Base-by-base conservation (phyloP, 2,113 vertebrate species). In the Hypomesus transpacificus region DNA sequence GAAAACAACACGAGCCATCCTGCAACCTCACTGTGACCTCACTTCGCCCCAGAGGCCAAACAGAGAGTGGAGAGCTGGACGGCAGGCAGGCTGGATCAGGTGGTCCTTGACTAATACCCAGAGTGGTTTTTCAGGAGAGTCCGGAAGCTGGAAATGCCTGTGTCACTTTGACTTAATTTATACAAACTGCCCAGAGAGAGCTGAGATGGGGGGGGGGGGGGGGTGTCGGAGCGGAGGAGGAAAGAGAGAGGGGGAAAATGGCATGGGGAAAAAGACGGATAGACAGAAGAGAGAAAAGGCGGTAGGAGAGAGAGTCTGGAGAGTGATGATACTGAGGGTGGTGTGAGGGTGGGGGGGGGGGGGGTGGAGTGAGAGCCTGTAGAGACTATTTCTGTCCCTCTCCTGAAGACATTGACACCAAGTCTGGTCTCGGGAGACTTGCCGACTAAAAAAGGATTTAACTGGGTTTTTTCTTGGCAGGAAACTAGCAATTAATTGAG, bases 141-240 rank as follows among this genome's bases (percentile, higher is more conserved):
- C 53, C 34, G 60, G 54, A 54, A 73, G 31, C 65, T 20, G 53
- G 60, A 66, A 54, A 51, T 58, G 61, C 34, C n/a, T 11, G 46
- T 63, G 70, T 71, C 75, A 77, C 31, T 77, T 21, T 60, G 28
- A 63, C 16, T 61, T 78, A 66, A 78, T 74, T 20, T 69, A 62
- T 52, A 60, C 65, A 76, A 68, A 54, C 69, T 17, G 7, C 24
- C 28, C 18, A 14, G 34, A 50, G 63, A 7, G 63, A 14, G 63
- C 0, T 28, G 14, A 26, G 18, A 14, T 17, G 28, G 1, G 14
- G 21, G 20, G 21, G 58, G 21, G 9, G 0, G 57, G 20, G 60
- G 17, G 14, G 18, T 24, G n/a, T n/a, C 1, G 24, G 11, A 16
- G 1, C 14, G 28, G 60, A 5, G 14, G 17, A 24, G 26, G 26